Base-by-base conservation (phyloP, 2,113 vertebrate species). In the Bettongia penicillata region DNA sequence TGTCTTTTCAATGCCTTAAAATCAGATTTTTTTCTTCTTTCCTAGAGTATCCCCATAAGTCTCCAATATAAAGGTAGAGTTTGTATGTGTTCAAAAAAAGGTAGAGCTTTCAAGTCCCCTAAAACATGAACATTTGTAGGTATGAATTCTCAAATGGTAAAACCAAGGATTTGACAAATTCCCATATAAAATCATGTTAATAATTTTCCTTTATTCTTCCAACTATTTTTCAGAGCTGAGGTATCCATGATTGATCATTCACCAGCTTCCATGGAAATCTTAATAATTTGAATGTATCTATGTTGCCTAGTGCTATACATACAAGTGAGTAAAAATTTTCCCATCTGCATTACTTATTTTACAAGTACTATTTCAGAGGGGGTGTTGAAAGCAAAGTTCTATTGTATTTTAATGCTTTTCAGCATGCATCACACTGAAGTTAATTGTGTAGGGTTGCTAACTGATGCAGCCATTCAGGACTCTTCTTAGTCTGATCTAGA, bases 371-470 rank as follows among this genome's bases (percentile, higher is more conserved):
- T 51, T 90, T 51, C 47, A 90, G 12, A 51, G 49, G 8, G 28
- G 28, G 25, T 90, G 2, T 90, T 90, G 37, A 43, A n/a, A 90
- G 9, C 25, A 90, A 93, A 93, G 53, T 84, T 96, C 92, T 23
- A 55, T 89, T 97, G 57, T 93, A 94, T 98, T 90, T 97, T 96
- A 94, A 98, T 94, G 96, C 91, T 95, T 97, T 94, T 53, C 95
- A 96, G 93, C 51, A 95, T 93, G 55, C 68, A 97, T 93, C 95
- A 95, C 61, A 53, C 51, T 37, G 25, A 91, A 31, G 47, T 90
- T 51, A 90, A 26, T 95, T 90, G 0, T 92, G 94, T 95, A 25
- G 47, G 31, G 3, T 68, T 94, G 91, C 77, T 51, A 96, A 93
- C 53, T 96, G 96, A 91, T 91, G 37, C 23, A 43, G 68, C 16